Evolutionary conservation across 1,140 invertebrate species (phyloP).

Genomic region (Patella vulgata): DNA sequence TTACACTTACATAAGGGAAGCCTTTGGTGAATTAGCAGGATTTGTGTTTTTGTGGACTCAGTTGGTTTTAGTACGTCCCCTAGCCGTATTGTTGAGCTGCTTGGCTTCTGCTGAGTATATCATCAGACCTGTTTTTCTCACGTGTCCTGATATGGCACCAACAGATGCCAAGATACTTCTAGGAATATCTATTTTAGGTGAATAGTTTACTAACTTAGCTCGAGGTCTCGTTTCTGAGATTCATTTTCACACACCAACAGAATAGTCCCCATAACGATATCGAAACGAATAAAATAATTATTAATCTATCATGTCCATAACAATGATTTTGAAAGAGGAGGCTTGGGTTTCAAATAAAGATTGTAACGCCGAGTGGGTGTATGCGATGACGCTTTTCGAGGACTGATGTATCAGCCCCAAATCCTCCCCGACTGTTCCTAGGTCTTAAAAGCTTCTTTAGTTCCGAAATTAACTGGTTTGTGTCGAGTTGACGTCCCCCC

Average conservation of each 20-base stretch:
- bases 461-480: too few species aligned
- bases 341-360: too few species aligned
- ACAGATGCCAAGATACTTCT: slow-evolving; percentile 7
- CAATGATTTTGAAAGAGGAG: too few species aligned
- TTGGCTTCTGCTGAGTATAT: slow-evolving; percentile 21
- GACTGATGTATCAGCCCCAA: too few species aligned
- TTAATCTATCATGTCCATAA: too few species aligned
- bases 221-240: background rate
- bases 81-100: slow-evolving; percentile 13
- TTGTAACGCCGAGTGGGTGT: too few species aligned
- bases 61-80: slow-evolving; percentile 11
- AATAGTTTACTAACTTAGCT: too few species aligned
- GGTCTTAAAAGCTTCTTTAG: too few species aligned
- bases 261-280: background rate
- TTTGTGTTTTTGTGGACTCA: slow-evolving; percentile 26
- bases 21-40: slow-evolving; percentile 14
- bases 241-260: background rate
- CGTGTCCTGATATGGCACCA: slow-evolving; percentile 9
- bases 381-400: too few species aligned
- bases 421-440: too few species aligned
- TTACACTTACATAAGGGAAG: slow-evolving; percentile 23
- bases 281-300: too few species aligned
- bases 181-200: slow-evolving; percentile 11
- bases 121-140: slow-evolving; percentile 16
- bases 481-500: too few species aligned